phyloP scores from a whole-genome alignment of 2,113 vertebrate genomes.

The Mesoclemmys tuberculata region DNA sequence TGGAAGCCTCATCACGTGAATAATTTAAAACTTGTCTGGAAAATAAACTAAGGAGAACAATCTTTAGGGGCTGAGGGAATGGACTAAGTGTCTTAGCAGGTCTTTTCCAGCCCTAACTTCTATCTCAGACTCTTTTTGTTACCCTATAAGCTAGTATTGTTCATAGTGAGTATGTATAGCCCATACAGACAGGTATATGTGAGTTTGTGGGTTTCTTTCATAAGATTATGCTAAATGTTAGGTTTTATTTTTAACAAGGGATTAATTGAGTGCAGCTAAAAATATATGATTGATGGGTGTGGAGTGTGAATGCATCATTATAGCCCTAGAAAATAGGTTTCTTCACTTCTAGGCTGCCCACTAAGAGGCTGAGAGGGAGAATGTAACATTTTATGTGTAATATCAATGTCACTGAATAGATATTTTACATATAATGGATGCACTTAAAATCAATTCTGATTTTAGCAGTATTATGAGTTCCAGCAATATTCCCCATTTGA shows the following conservation, averaged over 20 bases:
- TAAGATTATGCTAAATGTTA: neutral
- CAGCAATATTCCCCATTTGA: neutral
- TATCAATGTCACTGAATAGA: no score
- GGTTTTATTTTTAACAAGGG: neutral
- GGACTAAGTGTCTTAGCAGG: neutral
- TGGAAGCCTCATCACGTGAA: neutral
- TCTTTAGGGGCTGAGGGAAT: neutral
- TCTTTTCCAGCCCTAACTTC: neutral
- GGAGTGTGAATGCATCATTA: neutral
- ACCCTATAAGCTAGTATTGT: rapidly evolving
- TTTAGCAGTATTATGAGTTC: neutral
- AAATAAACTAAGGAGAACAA: neutral
- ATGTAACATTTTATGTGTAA: neutral
- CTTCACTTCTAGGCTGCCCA: neutral
- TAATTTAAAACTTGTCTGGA: neutral
- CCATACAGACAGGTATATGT: rapidly evolving
- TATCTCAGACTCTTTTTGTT: rapidly evolving
- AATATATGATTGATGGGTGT: neutral
- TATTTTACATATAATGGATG: neutral
- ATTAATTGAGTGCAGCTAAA: neutral
- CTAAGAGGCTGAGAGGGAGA: neutral
- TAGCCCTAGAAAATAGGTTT: neutral
- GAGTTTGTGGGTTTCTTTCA: neutral
- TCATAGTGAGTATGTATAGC: rapidly evolving
- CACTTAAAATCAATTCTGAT: neutral